These are phyloP conservation scores for Caenorhabditis uteleia DNA, from an alignment of 2,888 invertebrate genomes.

Conservation along the genomic window DNA sequence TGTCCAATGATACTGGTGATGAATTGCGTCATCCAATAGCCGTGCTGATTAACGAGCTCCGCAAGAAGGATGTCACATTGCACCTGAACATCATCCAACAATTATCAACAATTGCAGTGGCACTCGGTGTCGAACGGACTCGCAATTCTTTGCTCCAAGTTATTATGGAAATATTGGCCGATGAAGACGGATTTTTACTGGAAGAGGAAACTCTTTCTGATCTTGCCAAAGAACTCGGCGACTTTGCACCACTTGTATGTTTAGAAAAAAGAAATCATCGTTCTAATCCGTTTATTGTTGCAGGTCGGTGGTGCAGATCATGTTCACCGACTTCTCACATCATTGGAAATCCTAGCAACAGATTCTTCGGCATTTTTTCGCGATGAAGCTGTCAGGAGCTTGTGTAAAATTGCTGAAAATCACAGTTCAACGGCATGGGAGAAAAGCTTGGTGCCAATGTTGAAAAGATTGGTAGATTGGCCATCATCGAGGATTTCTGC, in stretches of 20 bases:
- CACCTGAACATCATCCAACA: conserved; percentile 46
- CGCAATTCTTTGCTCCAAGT: conserved; percentile 96
- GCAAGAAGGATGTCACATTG: conserved; percentile 95
- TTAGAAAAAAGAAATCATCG: not conserved
- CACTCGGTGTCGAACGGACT: conserved; percentile 94
- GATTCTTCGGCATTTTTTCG: conserved; percentile 99
- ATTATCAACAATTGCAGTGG: conserved; percentile 96
- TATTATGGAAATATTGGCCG: conserved; percentile 91
- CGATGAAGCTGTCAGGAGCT: conserved; percentile 96
- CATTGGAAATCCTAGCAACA: conserved; percentile 92
- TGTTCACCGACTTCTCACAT: conserved; percentile 85
- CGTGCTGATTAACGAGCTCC: conserved; percentile 96
- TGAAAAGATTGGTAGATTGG: conserved; percentile 85
- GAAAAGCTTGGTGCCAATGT: conserved; percentile 91
- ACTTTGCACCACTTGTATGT: conserved; percentile 83
- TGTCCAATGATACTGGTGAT: conserved; percentile 74
- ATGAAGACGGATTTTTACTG: too few relatives aligned
- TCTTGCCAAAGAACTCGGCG: conserved; percentile 94
- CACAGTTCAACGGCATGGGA: conserved; percentile 92
- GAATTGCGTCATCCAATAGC: conserved; percentile 98
- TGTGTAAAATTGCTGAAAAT: conserved; percentile 84
- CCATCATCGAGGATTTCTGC: conserved; percentile 91
- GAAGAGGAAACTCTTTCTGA: conserved; percentile 97
- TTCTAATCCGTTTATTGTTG: not conserved
- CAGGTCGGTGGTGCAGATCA: conserved; percentile 89